Base-by-base conservation (phyloP, 2,113 vertebrate genomes). In the Scartelaos histophorus region DNA sequence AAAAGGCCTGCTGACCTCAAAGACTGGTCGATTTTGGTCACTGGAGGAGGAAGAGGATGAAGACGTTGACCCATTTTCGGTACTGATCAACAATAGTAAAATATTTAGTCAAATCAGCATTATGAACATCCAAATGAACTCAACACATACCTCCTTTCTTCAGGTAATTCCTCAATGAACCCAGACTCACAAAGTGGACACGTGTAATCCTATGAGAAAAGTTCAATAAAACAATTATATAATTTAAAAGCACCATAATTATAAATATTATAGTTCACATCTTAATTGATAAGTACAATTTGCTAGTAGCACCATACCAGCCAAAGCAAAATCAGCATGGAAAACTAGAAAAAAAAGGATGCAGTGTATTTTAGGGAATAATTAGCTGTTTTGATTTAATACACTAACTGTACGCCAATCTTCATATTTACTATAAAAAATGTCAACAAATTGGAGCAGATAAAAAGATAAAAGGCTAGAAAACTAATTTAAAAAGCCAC, bases 181-280 rank as follows among this genome's bases (percentile, higher is more conserved):
- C 97, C 97, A 51, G 96, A 97, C 34, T 97, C 95, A 71, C 97
- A 99, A 70, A 91, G 90, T 0, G 96, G 97, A 89, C 97, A 99
- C 65, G 95, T 97, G 70, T 97, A 98, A 75, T 99, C 97, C 97
- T 99, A 60, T 0, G 45, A 25, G 66, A 13, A 0, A 22, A 65
- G 7, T 78, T 69, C 51, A 60, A 61, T 5, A 54, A n/a, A 49
- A 29, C 47, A 7, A 15, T 66, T 45, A 13, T 21, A n/a, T 21
- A 19, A 65, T 38, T 66, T 24, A 2, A 47, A 15, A 24, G 43
- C 65, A 66, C 43, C 43, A 25, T 45, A 19, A 35, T 43, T n/a
- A 11, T 38, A 34, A 17, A 34, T 34, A 21, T 54, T 54, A 54
- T n/a, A 6, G 9, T 1, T 29, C 13, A 25, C 7, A 17, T 16